A percentile compares a stretch with the other conserved stretches of the same genome.
phyloP scores from a whole-genome alignment of 2,797 vertebrate species.

The Poecile montanus region DNA sequence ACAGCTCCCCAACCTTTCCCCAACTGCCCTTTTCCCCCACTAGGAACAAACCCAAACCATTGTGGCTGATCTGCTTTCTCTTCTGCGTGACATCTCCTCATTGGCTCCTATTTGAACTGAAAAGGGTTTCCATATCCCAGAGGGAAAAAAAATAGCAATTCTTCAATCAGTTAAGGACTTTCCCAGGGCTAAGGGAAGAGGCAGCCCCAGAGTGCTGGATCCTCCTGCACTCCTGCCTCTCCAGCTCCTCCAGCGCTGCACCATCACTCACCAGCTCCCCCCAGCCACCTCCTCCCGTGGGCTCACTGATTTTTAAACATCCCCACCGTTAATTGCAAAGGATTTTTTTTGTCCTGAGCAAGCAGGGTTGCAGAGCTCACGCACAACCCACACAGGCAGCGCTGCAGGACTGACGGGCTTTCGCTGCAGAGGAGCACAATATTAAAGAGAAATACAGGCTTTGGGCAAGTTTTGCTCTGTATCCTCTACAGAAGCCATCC shows the following conservation, averaged over 20 bases:
- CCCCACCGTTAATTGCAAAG: not conserved
- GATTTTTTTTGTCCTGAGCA: not conserved
- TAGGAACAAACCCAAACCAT: conserved; percentile 33
- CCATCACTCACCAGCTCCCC: not conserved
- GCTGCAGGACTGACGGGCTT: not conserved
- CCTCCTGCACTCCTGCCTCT: not conserved
- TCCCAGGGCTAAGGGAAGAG: conserved; percentile 39
- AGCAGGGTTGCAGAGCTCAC: not conserved
- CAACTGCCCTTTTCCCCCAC: conserved; percentile 38
- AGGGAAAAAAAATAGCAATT: not conserved
- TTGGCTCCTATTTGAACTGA: conserved; percentile 53
- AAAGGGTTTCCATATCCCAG: not conserved
- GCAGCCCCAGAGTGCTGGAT: rapidly evolving
- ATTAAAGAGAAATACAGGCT: not conserved
- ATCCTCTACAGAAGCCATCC: not conserved
- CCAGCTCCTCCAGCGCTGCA: not conserved
- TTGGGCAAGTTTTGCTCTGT: not conserved
- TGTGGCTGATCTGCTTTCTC: not conserved
- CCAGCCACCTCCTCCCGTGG: not conserved
- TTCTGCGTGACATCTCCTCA: not conserved
- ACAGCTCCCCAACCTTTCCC: conserved; percentile 52
- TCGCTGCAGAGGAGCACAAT: rapidly evolving
- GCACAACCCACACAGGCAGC: not conserved
- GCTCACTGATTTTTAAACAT: not conserved
- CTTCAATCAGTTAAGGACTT: conserved; percentile 27